Base-by-base conservation (phyloP, 1,140 invertebrate genomes). In the Bombus waltoni region DNA sequence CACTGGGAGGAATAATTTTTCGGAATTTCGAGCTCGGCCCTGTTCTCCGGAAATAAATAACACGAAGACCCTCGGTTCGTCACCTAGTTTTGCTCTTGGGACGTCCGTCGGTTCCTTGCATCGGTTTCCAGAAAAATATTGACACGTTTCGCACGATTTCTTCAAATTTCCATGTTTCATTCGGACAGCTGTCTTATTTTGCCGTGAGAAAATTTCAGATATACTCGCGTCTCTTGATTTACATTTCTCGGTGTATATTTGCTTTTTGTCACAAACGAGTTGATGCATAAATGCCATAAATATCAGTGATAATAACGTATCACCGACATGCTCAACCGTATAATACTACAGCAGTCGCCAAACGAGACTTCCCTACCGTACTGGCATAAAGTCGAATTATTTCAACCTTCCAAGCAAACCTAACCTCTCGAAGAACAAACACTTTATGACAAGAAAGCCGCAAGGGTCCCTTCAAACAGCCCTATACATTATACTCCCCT, bases 1-100 rank as follows among this genome's bases (percentile, higher is more conserved):
- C 38, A 53, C 5, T 22, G 66, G 35, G 47, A 42, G 78, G 78
- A 81, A 80, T 80, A 81, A 81, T 81, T 44, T 74, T 74, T 82
- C 38, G 22, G 40, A 74, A 65, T 80, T 80, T 22, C 57, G 4
- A 66, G 4, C 76, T 35, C 57, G 40, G 44, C 22, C 59, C 59
- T 6, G 76, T 65, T 32, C 76, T 35, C 25, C 11, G 42, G 6
- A 35, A 32, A 80, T 80, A 70, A 80, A 70, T 53, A 28, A 70
- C 57, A 47, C 1, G 47, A 57, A 15, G 13, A 38, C 35, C 22
- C 47, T 47, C 40, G 71, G 74, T 25, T 76, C 53, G 35, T 76
- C 74, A 35, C 32, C 74, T 42, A 76, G 44, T 38, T 76, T 57
- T 6, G 32, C 32, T 28, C 53, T 15, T 32, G 42, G 71, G 40